phyloP scores from a whole-genome alignment of 2,797 vertebrate species.

The Anguilla obscura region DNA sequence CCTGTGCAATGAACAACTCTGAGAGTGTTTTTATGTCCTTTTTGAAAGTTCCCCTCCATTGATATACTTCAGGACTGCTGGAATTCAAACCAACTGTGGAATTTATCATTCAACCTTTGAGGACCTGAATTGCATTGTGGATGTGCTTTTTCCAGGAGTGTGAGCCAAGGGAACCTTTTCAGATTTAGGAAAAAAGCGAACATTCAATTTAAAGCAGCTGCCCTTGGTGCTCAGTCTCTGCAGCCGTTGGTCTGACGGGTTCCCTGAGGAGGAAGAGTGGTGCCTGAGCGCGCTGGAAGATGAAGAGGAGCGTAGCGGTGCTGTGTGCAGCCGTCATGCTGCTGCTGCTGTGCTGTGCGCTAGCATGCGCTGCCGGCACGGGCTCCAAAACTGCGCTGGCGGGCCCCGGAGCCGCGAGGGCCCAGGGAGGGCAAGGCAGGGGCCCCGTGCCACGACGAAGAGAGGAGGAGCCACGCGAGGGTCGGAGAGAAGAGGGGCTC shows the following conservation, averaged over 20 bases:
- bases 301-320: conserved; percentile 36
- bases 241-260: neutral
- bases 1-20: neutral
- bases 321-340: conserved; percentile 36
- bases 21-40: neutral
- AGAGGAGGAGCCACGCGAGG: conserved; percentile 34
- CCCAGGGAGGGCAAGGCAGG: neutral
- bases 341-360: conserved; percentile 42
- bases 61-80: neutral
- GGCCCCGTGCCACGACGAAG: neutral
- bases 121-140: neutral
- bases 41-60: neutral
- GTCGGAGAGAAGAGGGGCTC: conserved; percentile 34
- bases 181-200: neutral
- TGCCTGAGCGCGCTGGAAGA: neutral
- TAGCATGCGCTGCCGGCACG: conserved; percentile 27
- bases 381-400: conserved; percentile 17
- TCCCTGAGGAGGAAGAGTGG: neutral
- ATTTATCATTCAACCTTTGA: neutral
- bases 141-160: neutral
- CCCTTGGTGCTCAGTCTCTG: neutral
- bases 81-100: neutral
- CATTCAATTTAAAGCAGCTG: neutral
- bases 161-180: neutral
- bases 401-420: conserved; percentile 29